phyloP scores from a whole-genome alignment of 2,888 invertebrate species.

The Idaea aversata region DNA sequence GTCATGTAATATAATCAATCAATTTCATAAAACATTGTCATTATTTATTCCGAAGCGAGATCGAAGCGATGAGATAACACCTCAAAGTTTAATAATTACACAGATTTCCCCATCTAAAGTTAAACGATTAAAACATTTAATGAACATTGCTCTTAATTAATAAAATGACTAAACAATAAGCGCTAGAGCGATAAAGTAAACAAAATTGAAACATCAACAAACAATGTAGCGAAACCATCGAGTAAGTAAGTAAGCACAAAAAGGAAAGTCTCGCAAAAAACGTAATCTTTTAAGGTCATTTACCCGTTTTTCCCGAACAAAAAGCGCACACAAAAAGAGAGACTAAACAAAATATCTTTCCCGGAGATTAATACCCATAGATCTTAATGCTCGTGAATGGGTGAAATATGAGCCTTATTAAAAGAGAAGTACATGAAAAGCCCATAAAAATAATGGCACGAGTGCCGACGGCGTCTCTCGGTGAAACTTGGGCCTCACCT shows the following conservation, averaged over 20 bases:
- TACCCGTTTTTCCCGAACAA: conserved; percentile 15
- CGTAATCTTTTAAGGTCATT: conserved; percentile 19
- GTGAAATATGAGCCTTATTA: conserved; percentile 45
- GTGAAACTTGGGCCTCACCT: conserved; percentile 33
- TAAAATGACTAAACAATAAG: background rate
- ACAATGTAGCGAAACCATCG: conserved; percentile 12
- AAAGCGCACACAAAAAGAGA: conserved; percentile 15
- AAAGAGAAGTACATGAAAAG: conserved; percentile 48
- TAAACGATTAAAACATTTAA: background rate
- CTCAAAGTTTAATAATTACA: background rate
- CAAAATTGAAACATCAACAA: conserved; percentile 12
- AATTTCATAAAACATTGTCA: background rate
- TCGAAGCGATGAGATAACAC: background rate
- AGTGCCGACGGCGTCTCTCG: conserved; percentile 27
- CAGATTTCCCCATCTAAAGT: background rate
- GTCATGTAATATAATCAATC: background rate
- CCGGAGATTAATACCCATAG: conserved; percentile 33
- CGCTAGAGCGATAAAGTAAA: background rate
- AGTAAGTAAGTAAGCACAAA: background rate
- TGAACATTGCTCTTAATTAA: conserved; percentile 18
- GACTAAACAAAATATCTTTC: conserved; percentile 27
- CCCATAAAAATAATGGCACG: conserved; percentile 47
- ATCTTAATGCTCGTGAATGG: conserved; percentile 45
- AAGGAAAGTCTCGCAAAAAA: conserved; percentile 7
- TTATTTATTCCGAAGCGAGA: background rate